Conservation (phyloP, 2,797 vertebrate species). For the Tapirus indicus region DNA sequence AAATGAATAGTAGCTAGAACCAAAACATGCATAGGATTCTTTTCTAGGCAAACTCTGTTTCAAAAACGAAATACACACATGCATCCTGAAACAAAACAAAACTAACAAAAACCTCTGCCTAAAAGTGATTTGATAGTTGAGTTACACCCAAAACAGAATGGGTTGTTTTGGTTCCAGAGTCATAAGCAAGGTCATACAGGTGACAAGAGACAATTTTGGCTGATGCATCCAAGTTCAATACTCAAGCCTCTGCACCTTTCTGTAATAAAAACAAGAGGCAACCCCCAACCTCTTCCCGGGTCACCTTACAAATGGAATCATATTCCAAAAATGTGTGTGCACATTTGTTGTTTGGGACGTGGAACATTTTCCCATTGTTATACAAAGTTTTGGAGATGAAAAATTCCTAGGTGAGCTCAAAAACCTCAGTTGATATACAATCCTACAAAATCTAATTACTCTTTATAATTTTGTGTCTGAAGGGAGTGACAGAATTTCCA, state of each 20-base stretch:
- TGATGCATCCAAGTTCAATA: neutral
- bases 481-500: constrained; percentile 17
- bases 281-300: neutral
- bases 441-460: neutral
- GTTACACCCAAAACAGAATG: neutral
- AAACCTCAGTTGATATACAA: neutral
- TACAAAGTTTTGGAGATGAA: neutral
- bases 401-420: neutral
- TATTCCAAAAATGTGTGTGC: neutral
- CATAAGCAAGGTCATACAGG: neutral
- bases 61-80: neutral
- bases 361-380: neutral
- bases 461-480: constrained; percentile 14
- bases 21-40: constrained; percentile 4
- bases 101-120: neutral
- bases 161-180: neutral
- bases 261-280: neutral
- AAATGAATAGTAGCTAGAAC: neutral
- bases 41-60: constrained; percentile 59
- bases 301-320: neutral
- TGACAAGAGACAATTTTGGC: neutral
- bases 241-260: neutral
- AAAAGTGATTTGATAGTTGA: neutral
- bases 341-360: neutral
- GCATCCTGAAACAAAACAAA: constrained; percentile 16